phyloP scores from a whole-genome alignment of 2,888 invertebrate species.

The Drosophila birchii region DNA sequence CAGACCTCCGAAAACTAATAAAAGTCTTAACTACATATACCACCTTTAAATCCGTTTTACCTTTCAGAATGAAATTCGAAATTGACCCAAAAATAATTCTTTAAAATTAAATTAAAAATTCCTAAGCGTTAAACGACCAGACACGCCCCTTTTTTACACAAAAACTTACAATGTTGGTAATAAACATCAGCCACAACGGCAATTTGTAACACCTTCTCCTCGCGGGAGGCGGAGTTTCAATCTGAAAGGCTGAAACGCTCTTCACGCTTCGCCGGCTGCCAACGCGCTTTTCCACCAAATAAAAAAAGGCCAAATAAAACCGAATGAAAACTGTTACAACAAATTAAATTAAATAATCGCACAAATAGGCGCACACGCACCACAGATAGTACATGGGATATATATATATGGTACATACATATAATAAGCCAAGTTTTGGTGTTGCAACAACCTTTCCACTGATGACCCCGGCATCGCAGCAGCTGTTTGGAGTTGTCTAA shows the following conservation, averaged over 20 bases:
- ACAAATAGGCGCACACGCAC: constrained; percentile 60
- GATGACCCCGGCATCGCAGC: constrained; percentile 34
- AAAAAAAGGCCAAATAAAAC: constrained; percentile 24
- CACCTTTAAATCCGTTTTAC: neutral
- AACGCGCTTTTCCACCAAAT: constrained; percentile 53
- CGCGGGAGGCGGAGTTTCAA: constrained; percentile 23
- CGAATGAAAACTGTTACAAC: constrained; percentile 70
- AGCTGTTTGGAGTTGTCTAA: constrained; percentile 49
- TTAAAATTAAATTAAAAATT: neutral
- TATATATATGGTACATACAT: neutral
- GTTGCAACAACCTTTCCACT: constrained; percentile 41
- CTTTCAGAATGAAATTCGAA: neutral
- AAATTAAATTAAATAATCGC: constrained; percentile 76
- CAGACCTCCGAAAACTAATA: neutral
- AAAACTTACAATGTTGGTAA: constrained; percentile 45
- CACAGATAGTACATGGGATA: constrained; percentile 13
- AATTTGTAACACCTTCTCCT: constrained; percentile 73
- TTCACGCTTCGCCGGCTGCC: constrained; percentile 65
- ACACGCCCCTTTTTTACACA: constrained; percentile 57
- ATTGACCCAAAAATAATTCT: neutral
- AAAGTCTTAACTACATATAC: no score
- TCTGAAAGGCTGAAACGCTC: constrained; percentile 58
- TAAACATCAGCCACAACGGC: constrained; percentile 54
- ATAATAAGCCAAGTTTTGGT: neutral
- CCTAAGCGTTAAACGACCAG: constrained; percentile 1